Percentiles rank a stretch among this genome's conserved stretches.
Conservation (phyloP, 1,140 invertebrate species). For the Philotrypesis tridentata region DNA sequence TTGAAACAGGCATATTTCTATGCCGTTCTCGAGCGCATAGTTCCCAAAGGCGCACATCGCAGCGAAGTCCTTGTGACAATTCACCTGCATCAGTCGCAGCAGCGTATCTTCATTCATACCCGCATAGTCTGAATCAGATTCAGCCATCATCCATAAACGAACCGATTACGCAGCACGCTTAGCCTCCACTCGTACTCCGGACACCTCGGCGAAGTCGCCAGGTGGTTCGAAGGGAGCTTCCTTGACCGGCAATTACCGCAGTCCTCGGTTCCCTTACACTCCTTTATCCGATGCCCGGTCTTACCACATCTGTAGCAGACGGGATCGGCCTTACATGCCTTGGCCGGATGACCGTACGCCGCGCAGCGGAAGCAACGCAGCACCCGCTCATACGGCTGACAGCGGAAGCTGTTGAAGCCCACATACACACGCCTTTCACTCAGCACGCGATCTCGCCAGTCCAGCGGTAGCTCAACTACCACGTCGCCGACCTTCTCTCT, state of each 20-base stretch:
- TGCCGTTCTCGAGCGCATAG: neutral
- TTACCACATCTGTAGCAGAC: neutral
- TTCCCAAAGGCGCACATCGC: neutral
- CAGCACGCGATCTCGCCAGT: neutral
- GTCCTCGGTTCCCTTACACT: neutral
- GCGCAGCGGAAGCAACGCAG: neutral
- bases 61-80: neutral
- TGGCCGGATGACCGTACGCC: neutral
- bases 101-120: neutral
- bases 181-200: constrained; percentile 6
- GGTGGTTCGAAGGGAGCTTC: neutral
- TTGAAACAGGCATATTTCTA: neutral
- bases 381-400: neutral
- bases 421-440: neutral
- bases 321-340: neutral
- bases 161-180: neutral
- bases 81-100: neutral
- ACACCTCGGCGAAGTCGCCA: neutral
- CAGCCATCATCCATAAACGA: neutral
- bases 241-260: neutral
- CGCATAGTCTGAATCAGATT: neutral
- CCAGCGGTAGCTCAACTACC: neutral
- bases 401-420: neutral
- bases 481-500: neutral
- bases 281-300: neutral